phyloP scores from a whole-genome alignment of 2,797 vertebrate genomes.

The Gadopsis marmoratus region DNA sequence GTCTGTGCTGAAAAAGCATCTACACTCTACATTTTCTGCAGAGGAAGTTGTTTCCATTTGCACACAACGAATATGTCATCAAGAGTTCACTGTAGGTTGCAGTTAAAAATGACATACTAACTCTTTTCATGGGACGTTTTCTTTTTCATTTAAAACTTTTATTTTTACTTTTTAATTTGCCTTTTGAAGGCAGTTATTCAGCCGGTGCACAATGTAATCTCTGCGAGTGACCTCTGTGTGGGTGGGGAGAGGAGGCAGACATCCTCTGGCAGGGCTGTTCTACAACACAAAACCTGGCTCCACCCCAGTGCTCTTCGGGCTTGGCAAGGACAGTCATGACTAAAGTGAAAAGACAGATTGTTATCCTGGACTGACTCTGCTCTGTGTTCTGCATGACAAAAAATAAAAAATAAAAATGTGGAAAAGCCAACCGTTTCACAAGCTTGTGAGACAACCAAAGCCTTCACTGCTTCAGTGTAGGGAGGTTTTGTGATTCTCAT shows the following conservation, averaged over 20 bases:
- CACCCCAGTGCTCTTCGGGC: conserved; percentile 37
- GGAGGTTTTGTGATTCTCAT: conserved; percentile 11
- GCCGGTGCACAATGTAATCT: conserved; percentile 20
- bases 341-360: conserved; percentile 64
- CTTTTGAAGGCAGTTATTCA: conserved; percentile 21
- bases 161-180: conserved; percentile 9
- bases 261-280: conserved; percentile 43
- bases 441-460: conserved; percentile 19
- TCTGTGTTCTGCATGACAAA: conserved; percentile 8
- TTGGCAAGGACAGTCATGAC: conserved; percentile 50
- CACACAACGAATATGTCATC: conserved; percentile 23
- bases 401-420: conserved; percentile 8
- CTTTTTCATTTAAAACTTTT: conserved; percentile 21
- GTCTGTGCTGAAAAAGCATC: conserved; percentile 14
- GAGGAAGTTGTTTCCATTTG: conserved; percentile 36
- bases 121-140: neutral
- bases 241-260: conserved; percentile 51
- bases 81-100: neutral
- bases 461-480: conserved; percentile 6
- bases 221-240: conserved; percentile 40
- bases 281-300: conserved; percentile 43
- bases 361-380: conserved; percentile 55
- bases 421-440: conserved; percentile 28
- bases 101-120: neutral
- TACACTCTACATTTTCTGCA: conserved; percentile 20